phyloP scores from a whole-genome alignment of 2,888 invertebrate genomes.

The Drosophila colorata region DNA sequence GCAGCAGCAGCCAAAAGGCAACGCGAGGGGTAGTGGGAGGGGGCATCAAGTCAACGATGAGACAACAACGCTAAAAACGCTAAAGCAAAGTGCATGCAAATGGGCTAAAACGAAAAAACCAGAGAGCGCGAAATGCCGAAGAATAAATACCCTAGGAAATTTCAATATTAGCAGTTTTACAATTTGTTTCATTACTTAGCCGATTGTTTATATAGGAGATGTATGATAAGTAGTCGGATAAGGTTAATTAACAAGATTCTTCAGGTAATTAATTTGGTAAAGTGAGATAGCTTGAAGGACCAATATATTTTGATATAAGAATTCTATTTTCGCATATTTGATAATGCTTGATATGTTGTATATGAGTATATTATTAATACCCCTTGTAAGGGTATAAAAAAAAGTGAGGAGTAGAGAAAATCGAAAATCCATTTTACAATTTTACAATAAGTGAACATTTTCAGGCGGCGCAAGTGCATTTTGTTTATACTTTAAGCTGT shows the following conservation, averaged over 20 bases:
- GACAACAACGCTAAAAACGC: constrained; percentile 58
- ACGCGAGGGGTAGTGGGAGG: background rate
- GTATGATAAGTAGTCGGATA: too few species aligned
- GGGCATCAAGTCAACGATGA: constrained; percentile 33
- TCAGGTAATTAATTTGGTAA: too few species aligned
- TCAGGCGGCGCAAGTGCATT: constrained; percentile 51
- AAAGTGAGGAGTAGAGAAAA: constrained; percentile 6
- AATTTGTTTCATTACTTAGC: too few species aligned
- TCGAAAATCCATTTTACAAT: constrained; percentile 60
- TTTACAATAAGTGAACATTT: constrained; percentile 72
- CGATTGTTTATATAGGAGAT: too few species aligned
- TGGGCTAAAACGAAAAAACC: constrained; percentile 58
- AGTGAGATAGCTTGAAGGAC: too few species aligned
- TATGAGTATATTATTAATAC: background rate
- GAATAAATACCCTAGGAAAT: background rate
- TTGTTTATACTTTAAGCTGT: constrained; percentile 78
- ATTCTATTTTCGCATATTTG: too few species aligned
- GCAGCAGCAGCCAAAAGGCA: constrained; percentile 23
- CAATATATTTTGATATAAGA: too few species aligned
- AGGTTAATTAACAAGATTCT: too few species aligned
- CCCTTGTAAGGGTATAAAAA: background rate
- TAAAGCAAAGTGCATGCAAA: constrained; percentile 76
- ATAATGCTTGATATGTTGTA: too few species aligned
- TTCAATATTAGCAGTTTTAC: too few species aligned
- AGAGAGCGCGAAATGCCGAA: background rate